Base-by-base conservation (phyloP, 2,888 invertebrate genomes). In the Nomada ferruginata region DNA sequence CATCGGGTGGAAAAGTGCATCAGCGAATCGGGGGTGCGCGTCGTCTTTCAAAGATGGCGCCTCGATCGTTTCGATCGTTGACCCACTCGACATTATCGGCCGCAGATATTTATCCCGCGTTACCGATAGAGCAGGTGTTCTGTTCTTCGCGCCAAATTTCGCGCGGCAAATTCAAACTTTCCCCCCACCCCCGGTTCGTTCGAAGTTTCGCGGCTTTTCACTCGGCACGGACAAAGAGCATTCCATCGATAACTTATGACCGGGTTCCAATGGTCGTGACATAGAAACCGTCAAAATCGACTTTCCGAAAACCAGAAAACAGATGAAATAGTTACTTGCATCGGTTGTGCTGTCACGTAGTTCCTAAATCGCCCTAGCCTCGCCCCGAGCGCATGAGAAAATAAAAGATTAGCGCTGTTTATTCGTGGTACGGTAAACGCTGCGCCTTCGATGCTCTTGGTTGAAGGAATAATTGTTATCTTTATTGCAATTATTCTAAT, bases 291-390 rank as follows among this genome's bases (percentile, higher is more conserved):
- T 79, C 68, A 2, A 61, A 84, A 80, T 79, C 75, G 74, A 82
- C 83, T 68, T 78, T 79, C 78, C 83, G 18, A 53, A 76, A 79
- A 55, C 71, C 73, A 80, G 83, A 76, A 85, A 85, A 87, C 83
- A 86, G 85, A 87, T 87, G 89, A 92, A 92, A 93, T 92, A 93
- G 93, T 93, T 93, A 93, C 92, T 93, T 92, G 92, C 92, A 93
- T 93, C 91, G 93, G 93, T 93, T 93, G 93, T 93, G 93, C 93
- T 93, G 92, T 92, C 92, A 93, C 90, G 93, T 93, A 93, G 93
- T 93, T 93, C 93, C 93, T 93, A 93, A 93, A 91, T 93, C 93
- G 93, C 91, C 93, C 93, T 93, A 93, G 93, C 93, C 93, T 93
- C 93, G 93, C 89, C 87, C 89, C 89, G 92, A 92, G 92, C 91